Conservation (phyloP, 2,888 invertebrate genomes). For the Rhabditophanes sp. region DNA sequence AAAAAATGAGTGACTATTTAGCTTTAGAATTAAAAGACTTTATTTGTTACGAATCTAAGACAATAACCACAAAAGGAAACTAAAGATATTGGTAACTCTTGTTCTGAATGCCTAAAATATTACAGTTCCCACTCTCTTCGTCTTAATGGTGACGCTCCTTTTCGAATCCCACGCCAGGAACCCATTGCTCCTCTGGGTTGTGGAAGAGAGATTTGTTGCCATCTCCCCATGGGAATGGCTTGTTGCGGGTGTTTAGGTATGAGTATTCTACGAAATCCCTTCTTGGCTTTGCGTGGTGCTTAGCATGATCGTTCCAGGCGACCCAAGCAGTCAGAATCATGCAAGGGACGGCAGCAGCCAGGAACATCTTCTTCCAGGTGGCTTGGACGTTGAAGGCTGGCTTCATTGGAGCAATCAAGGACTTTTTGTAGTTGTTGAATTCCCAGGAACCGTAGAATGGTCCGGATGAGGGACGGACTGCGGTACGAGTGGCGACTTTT, state of each 20-base stretch:
- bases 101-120: too few species aligned
- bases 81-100: too few species aligned
- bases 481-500: too few species aligned
- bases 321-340: slow-evolving; percentile 32
- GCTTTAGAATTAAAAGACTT: too few species aligned
- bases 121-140: not conserved
- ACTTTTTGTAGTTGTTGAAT: too few species aligned
- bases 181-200: slow-evolving; percentile 49
- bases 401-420: slow-evolving; percentile 23
- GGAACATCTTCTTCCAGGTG: slow-evolving; percentile 40
- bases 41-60: too few species aligned
- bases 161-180: slow-evolving; percentile 41
- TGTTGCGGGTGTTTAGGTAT: slow-evolving; percentile 32
- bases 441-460: too few species aligned
- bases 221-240: slow-evolving; percentile 81
- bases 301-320: slow-evolving; percentile 16
- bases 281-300: slow-evolving; percentile 19
- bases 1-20: too few species aligned
- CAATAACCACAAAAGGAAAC: too few species aligned
- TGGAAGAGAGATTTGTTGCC: slow-evolving; percentile 73
- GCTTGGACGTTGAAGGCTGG: slow-evolving; percentile 23
- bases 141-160: slow-evolving; percentile 15
- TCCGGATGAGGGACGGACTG: too few species aligned
- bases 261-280: slow-evolving; percentile 35
- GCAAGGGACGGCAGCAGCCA: slow-evolving; percentile 31